Conservation (phyloP, 2,888 invertebrate genomes). For the Formica aserva region DNA sequence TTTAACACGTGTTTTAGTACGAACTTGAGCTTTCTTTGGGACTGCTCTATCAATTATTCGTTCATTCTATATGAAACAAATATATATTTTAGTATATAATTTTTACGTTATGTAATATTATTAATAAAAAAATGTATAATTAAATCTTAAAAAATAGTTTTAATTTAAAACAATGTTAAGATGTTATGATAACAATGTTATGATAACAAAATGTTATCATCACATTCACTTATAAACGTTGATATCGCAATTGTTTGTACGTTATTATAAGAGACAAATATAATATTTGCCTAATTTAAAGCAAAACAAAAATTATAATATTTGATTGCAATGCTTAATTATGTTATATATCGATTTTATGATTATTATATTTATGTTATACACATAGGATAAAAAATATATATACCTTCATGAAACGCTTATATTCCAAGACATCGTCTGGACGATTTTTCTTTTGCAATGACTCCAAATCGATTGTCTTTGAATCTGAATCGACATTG, state of each 20-base stretch:
- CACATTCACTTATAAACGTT: not conserved
- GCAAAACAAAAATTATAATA: not conserved
- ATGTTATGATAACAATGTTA: no score
- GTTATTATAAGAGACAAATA: not conserved
- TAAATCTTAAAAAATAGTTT: not conserved
- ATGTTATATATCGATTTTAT: not conserved
- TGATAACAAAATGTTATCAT: no score
- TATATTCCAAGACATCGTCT: conserved; percentile 80
- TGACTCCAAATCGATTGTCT: conserved; percentile 78
- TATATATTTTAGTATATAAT: not conserved
- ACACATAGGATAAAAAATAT: not conserved
- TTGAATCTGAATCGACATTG: conserved; percentile 67
- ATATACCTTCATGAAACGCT: conserved; percentile 78
- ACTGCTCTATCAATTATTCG: conserved; percentile 74
- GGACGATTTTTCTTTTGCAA: conserved; percentile 80
- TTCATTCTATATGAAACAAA: conserved; percentile 76
- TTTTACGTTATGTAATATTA: not conserved
- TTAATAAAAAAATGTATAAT: conserved; percentile 6
- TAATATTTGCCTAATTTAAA: no score
- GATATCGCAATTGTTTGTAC: not conserved
- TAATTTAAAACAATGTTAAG: not conserved
- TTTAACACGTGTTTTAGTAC: conserved; percentile 75
- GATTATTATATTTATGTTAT: not conserved
- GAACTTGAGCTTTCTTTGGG: conserved; percentile 78
- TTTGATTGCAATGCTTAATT: not conserved